Evolutionary conservation across 1,140 invertebrate genomes (phyloP), one percentile per base, ranked within the genome.

Genomic region (Propsilocerus akamusi): DNA sequence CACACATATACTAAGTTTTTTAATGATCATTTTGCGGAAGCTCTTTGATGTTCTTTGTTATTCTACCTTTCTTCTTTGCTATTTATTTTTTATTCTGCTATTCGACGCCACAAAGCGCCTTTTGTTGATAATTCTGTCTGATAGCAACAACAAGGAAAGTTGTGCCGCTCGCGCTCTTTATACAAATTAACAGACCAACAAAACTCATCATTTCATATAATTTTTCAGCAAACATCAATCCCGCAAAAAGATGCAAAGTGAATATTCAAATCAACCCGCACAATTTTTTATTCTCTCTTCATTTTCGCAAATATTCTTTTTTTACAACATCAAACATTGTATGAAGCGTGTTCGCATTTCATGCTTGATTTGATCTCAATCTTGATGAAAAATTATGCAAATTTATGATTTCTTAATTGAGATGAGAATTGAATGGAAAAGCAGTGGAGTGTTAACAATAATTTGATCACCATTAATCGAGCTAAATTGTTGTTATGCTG

Each of bases 1-100:
- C n/a, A n/a, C n/a, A n/a, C n/a, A n/a, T n/a, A n/a, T n/a, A n/a
- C n/a, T n/a, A 12, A 37, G n/a, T n/a, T 37, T 37, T 34, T 37
- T 37, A 37, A 37, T 37, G 32, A 37, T 37, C 32, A 37, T 37
- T 37, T 37, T 37, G 32, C 32, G 32, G 32, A 37, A 37, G 20
- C 20, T 37, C 32, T 37, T 37, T 37, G 32, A 37, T 37, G 32
- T 37, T 37, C 14, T 34, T 34, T 37, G 14, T 37, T 17, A n/a
- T n/a, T n/a, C n/a, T 17, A 37, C 32, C 11, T 37, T 37, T 17
- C n/a, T n/a, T n/a, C 14, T 37, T 37, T 37, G 32, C 32, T 6
- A 37, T 14, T 37, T 37, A n/a, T 34, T 37, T 17, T 37, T 7
- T n/a, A n/a, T 37, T 37, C 12, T n/a, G n/a, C n/a, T n/a, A n/a